Percentiles rank a stretch among this genome's conserved stretches.
Evolutionary conservation across 2,888 invertebrate genomes (phyloP).

Genomic region (Ophion slaviceki): DNA sequence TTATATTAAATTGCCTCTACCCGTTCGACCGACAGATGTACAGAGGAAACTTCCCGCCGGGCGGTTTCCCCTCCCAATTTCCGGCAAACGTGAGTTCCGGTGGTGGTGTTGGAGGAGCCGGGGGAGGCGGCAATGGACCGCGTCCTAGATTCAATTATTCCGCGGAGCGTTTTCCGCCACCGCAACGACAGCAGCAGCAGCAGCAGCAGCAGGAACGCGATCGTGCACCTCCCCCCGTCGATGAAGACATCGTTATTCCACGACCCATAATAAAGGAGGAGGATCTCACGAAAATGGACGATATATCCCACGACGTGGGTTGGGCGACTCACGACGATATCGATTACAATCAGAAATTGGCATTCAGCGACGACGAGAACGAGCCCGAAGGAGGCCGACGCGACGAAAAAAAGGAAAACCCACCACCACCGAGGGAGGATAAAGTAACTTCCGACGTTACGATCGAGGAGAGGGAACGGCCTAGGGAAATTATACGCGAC

Average conservation of each 20-base stretch:
- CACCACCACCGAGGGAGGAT: conserved; percentile 74
- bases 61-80: conserved; percentile 81
- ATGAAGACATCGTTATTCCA: conserved; percentile 88
- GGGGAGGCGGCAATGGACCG: conserved; percentile 68
- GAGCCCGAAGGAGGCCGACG: conserved; percentile 78
- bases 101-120: conserved; percentile 68
- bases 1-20: not conserved
- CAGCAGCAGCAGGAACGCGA: conserved; percentile 79
- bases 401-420: conserved; percentile 74
- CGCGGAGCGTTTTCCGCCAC: conserved; percentile 77
- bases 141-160: conserved; percentile 81
- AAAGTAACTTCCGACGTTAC: conserved; percentile 67
- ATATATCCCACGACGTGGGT: conserved; percentile 94
- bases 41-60: conserved; percentile 82
- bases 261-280: conserved; percentile 97
- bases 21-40: conserved; percentile 79
- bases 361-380: conserved; percentile 97
- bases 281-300: conserved; percentile 95
- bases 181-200: conserved; percentile 80
- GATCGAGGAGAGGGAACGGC: conserved; percentile 77
- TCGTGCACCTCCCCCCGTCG: conserved; percentile 82
- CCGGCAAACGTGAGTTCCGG: conserved; percentile 76
- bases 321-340: conserved; percentile 97
- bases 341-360: conserved; percentile 96
- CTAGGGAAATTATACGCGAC: conserved; percentile 73